Conservation (phyloP, 2,113 vertebrate genomes). For the Gyps fulvus region DNA sequence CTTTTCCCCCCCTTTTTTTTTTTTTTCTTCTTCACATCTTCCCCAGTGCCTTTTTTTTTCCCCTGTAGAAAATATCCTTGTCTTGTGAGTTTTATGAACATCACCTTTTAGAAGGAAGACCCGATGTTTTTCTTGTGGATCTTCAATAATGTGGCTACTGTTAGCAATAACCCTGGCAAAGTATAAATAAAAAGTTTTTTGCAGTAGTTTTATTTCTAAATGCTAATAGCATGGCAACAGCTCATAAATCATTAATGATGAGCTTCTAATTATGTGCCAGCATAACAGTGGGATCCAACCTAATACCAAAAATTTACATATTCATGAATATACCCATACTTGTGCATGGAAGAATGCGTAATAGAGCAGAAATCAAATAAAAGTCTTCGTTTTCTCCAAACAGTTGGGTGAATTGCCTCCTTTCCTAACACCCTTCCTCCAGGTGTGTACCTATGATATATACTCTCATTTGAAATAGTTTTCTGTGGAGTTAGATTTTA, state of each 20-base stretch:
- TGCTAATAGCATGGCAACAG: not conserved
- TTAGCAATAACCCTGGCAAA: not conserved
- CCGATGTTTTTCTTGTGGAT: not conserved
- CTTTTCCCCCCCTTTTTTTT: not conserved
- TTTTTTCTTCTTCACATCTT: not conserved
- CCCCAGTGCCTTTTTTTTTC: not conserved
- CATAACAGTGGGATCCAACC: slow-evolving; percentile 23
- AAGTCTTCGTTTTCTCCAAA: not conserved
- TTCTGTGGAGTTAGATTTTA: not conserved
- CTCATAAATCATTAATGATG: slow-evolving; percentile 43
- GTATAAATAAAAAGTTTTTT: not conserved
- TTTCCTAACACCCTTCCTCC: not conserved
- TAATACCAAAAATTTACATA: slow-evolving; percentile 16
- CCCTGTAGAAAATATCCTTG: not conserved
- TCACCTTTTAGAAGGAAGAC: not conserved
- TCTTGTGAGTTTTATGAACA: not conserved
- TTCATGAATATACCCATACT: slow-evolving; percentile 1
- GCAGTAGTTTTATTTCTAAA: slow-evolving; percentile 23
- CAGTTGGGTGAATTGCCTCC: not conserved
- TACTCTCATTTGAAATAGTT: not conserved
- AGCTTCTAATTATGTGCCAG: slow-evolving; percentile 37
- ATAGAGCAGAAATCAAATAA: not conserved
- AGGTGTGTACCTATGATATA: not conserved
- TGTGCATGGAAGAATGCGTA: not conserved
- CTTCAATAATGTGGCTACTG: not conserved